A percentile compares a stretch with the other conserved stretches of the same genome.
Evolutionary conservation across 2,113 vertebrate genomes (phyloP).

Genomic region (Bubo bubo): DNA sequence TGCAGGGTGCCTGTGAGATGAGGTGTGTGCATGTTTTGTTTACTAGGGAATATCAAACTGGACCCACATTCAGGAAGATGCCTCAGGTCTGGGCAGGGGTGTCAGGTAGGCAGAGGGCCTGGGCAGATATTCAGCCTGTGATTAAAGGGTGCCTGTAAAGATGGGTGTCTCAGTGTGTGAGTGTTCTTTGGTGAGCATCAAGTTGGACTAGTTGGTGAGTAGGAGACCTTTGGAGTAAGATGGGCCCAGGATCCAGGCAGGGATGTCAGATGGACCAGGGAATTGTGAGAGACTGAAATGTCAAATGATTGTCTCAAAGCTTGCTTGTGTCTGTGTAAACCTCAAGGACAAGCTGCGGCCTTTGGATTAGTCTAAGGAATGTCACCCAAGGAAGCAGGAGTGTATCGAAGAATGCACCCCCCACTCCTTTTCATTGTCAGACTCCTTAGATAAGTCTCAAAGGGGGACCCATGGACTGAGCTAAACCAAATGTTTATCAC

Average conservation of each 20-base stretch:
- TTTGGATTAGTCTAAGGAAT: no score
- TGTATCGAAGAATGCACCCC: no score
- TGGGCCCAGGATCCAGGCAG: not conserved
- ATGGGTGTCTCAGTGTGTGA: fast-evolving
- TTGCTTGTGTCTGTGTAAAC: no score
- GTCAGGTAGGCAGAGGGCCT: not conserved
- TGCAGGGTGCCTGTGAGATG: not conserved
- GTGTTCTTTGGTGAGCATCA: not conserved
- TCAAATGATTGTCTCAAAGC: no score
- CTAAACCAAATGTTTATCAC: no score
- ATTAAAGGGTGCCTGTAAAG: not conserved
- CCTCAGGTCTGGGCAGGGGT: not conserved
- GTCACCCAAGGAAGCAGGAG: no score
- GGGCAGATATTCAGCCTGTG: not conserved
- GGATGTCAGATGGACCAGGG: not conserved
- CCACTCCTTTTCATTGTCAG: no score
- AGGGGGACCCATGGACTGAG: no score
- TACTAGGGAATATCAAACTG: not conserved
- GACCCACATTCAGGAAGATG: not conserved
- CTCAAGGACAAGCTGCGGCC: no score
- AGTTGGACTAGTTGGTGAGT: not conserved
- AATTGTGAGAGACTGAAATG: no score
- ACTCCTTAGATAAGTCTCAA: no score
- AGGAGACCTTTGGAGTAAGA: not conserved
- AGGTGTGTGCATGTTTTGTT: not conserved